Evolutionary conservation across 2,888 invertebrate genomes (phyloP).

Genomic region (Caenorhabditis virilis): DNA sequence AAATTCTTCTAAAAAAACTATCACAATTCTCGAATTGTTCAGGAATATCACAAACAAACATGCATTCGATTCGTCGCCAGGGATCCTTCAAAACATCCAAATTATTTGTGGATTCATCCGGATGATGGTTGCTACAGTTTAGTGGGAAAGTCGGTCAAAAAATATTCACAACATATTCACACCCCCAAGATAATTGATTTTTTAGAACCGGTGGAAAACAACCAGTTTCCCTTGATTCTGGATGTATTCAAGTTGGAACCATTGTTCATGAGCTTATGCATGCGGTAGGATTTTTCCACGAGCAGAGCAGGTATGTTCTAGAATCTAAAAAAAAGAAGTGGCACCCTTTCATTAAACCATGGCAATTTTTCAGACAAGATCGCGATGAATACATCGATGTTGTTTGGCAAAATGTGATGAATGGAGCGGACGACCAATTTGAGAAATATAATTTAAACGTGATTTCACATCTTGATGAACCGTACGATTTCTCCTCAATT

Average conservation of each 20-base stretch:
- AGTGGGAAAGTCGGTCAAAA: constrained; percentile 73
- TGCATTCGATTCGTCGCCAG: constrained; percentile 76
- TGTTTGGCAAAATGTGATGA: constrained; percentile 69
- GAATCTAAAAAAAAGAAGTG: background rate
- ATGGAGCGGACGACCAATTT: constrained; percentile 68
- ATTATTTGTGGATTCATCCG: constrained; percentile 74
- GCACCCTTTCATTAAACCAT: background rate
- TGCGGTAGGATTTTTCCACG: constrained; percentile 68
- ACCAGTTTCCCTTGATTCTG: constrained; percentile 65
- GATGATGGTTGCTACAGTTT: constrained; percentile 79
- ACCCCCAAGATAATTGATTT: background rate
- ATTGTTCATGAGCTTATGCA: constrained; percentile 66
- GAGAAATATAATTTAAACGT: constrained; percentile 65
- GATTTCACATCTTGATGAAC: constrained; percentile 60
- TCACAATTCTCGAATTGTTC: background rate
- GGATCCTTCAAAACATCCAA: constrained; percentile 69
- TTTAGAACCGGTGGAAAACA: constrained; percentile 55
- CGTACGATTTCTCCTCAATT: constrained; percentile 63
- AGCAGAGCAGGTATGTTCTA: constrained; percentile 61
- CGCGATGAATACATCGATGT: constrained; percentile 70
- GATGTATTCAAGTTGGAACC: constrained; percentile 65
- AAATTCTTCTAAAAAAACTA: constrained; percentile 6
- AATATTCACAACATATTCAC: background rate
- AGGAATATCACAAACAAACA: constrained; percentile 74
- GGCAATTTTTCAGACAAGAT: constrained; percentile 67